Base-by-base conservation (phyloP, 2,888 invertebrate species). In the Amaurobius ferox region DNA sequence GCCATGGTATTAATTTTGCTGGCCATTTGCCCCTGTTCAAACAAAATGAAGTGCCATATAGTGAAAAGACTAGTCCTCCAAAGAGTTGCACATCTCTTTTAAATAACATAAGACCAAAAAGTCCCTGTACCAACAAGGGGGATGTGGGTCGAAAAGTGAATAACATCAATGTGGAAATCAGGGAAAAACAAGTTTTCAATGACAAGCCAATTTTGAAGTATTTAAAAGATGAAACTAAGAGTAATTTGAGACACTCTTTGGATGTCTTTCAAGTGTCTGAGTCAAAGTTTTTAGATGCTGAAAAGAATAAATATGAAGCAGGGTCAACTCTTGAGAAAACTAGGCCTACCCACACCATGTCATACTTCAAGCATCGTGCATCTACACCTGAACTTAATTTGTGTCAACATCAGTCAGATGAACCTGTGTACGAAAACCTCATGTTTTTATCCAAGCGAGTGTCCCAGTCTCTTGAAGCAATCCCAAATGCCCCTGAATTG, bases 401-500 rank as follows among this genome's bases (percentile, higher is more conserved):
- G 5, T 73, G 61, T 28, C 72, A 72, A 7, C 70, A 70, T 39
- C 77, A 80, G n/a, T 67, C 77, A 16, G 68, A 77, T 62, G 88
- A 88, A 28, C 88, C 86, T n/a, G 80, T 79, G 0, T 88, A 88
- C 67, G 88, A 88, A 55, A 88, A 88, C 64, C 23, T 88, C 3
- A 48, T 76, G 2, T 79, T 79, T 28, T 44, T 71, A 26, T 32
- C 67, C 29, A 81, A 81, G 67, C 90, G 93, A 39, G 90, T 93
- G 48, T 93, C 93, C 0, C 92, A 93, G 85, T 94, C 94, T 0
- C 90, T 94, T 44, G 94, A 94, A 90, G 94, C 94, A 7, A 90
- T 94, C 0, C 89, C 94, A 32, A 93, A 94, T 89, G 67, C 66
- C 11, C 55, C 77, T 3, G 48, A 81, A 30, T n/a, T 55, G 3